Base-by-base conservation (phyloP, 2,113 vertebrate genomes). In the Chascanopsetta lugubris region DNA sequence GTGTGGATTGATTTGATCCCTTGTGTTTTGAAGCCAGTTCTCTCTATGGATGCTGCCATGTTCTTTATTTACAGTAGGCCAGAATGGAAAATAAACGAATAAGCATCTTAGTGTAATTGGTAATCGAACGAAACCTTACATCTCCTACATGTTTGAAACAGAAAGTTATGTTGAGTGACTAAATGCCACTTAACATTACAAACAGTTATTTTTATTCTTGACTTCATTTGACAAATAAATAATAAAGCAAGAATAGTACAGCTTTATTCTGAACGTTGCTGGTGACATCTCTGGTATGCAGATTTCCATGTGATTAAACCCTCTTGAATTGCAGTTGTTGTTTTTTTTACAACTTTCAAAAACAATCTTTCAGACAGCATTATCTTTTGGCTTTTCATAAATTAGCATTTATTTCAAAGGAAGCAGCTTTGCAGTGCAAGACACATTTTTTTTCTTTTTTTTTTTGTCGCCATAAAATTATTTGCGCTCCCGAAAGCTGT, bases 371-470 rank as follows among this genome's bases (percentile, higher is more conserved):
- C 55, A 22, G 34, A 61, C 45, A n/a, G 34, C 18, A 22, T 1
- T 8, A n/a, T 34, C 9, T 32, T 48, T 57, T 65, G 26, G 29
- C 46, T 63, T 60, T 62, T 61, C 54, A n/a, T 20, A 24, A 24
- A 48, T 76, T 61, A 36, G 27, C 54, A 58, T 77, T 72, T 17
- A 45, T 74, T 73, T 61, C 34, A 61, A 40, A 75, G n/a, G 9
- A 55, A 42, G 11, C 36, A 51, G 13, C 24, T 75, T 61, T 59
- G 43, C 34, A 63, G 27, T 53, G 21, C 10, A 61, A 61, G 22
- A 27, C 45, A n/a, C 63, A 30, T 50, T 67, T 62, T 66, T 60
- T 38, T n/a, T n/a, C n/a, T n/a, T n/a, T n/a, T n/a, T n/a, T n/a
- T n/a, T n/a, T n/a, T n/a, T n/a, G n/a, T n/a, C n/a, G 42, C 32